Evolutionary conservation across 2,888 invertebrate species (phyloP).

Genomic region (Ptychoptera albimana): DNA sequence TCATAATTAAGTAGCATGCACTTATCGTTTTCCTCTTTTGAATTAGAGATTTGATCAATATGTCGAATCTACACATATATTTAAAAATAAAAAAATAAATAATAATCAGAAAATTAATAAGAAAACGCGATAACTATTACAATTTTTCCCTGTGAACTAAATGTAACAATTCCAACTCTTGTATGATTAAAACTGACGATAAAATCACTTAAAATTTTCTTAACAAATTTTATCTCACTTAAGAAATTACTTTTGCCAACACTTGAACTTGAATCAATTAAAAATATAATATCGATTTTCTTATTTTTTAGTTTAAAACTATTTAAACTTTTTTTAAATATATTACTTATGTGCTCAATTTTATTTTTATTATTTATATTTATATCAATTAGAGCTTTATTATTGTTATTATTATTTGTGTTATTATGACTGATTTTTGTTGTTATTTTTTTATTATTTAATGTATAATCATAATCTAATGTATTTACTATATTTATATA

Average conservation of each 20-base stretch:
- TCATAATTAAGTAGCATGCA: slow-evolving; percentile 44
- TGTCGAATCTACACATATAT: slow-evolving; percentile 24
- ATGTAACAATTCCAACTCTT: slow-evolving; percentile 46
- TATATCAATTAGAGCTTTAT: neutral
- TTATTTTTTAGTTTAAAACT: slow-evolving; percentile 27
- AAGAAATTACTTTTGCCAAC: slow-evolving; percentile 47
- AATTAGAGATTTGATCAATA: slow-evolving; percentile 42
- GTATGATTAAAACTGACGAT: slow-evolving; percentile 45
- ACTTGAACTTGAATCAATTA: slow-evolving; percentile 53
- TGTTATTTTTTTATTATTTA: too few species aligned
- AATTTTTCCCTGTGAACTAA: slow-evolving; percentile 41
- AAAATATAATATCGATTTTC: slow-evolving; percentile 44
- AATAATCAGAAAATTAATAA: neutral
- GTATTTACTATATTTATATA: too few species aligned
- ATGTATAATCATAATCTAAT: too few species aligned
- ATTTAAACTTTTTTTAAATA: slow-evolving; percentile 38
- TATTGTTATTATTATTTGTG: too few species aligned
- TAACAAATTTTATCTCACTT: slow-evolving; percentile 49
- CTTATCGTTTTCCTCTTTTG: slow-evolving; percentile 38
- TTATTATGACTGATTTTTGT: too few species aligned
- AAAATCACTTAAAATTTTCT: slow-evolving; percentile 46
- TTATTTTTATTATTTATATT: slow-evolving; percentile 5
- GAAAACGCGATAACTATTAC: slow-evolving; percentile 20
- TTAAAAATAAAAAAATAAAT: neutral
- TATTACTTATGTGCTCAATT: slow-evolving; percentile 26